Evolutionary conservation across 2,888 invertebrate genomes (phyloP).

Genomic region (Onchidella celtica): DNA sequence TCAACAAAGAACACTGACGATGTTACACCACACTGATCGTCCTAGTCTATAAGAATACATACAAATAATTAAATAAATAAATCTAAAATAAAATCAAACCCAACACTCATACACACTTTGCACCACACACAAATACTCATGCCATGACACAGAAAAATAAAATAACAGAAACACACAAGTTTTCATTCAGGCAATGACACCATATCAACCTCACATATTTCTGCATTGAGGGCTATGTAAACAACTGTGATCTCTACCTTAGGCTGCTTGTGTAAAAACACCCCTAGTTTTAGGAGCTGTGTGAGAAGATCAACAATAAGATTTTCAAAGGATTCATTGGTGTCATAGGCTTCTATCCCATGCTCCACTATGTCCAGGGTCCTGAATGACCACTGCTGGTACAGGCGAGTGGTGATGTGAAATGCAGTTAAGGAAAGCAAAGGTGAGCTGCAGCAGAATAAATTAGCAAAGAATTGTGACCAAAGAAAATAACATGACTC

Average conservation of each 20-base stretch:
- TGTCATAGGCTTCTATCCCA: conserved; percentile 74
- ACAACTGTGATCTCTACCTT: conserved; percentile 63
- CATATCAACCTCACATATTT: too few species aligned
- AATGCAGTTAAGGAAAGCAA: conserved; percentile 28
- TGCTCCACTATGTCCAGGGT: conserved; percentile 76
- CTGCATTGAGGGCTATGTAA: not conserved
- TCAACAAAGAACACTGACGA: too few species aligned
- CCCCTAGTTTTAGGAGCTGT: conserved; percentile 76
- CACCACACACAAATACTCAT: too few species aligned
- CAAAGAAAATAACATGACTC: too few species aligned
- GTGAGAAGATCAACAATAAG: conserved; percentile 72
- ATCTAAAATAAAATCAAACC: too few species aligned
- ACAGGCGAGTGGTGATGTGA: conserved; percentile 71
- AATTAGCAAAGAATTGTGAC: not conserved
- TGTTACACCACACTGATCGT: too few species aligned
- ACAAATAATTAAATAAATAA: too few species aligned
- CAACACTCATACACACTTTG: too few species aligned
- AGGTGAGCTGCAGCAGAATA: not conserved
- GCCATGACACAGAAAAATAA: too few species aligned
- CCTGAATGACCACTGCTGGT: conserved; percentile 74
- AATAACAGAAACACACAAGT: too few species aligned
- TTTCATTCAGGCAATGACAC: too few species aligned
- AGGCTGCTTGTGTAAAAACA: conserved; percentile 72
- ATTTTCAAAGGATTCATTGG: conserved; percentile 70
- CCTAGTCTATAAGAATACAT: too few species aligned